Base-by-base conservation (phyloP, 2,113 vertebrate species). In the Equus przewalskii region DNA sequence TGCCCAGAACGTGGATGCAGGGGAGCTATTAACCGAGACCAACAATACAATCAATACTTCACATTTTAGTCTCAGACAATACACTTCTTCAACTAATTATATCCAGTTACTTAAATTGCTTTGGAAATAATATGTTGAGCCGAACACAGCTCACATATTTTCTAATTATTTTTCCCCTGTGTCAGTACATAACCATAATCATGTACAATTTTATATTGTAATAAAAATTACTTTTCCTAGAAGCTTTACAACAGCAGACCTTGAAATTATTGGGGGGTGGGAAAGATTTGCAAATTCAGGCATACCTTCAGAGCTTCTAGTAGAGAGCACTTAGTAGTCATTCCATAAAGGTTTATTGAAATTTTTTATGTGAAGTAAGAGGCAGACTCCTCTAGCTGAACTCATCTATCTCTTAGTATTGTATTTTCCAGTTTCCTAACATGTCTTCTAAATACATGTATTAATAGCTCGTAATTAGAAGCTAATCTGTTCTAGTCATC, bases 51-150 rank as follows among this genome's bases (percentile, higher is more conserved):
- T 80, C 46, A 30, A 36, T 83, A 1, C 33, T 90, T 75, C 22
- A 78, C 49, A 87, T 46, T 79, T 75, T 73, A 94, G 9, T 75
- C 44, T 95, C 21, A 83, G 30, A 82, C 44, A 72, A 49, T 79
- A 89, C 21, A 76, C 56, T 84, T 95, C 58, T 79, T 81, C 8
- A 56, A 78, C 10, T 67, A 84, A 73, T 46, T 90, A 70, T 18
- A 65, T 7, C n/a, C 36, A 88, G 51, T 79, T 93, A 54, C 73
- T 83, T 89, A 76, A 83, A 81, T 36, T 49, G 36, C 13, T 46
- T n/a, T 88, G 54, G 33, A 97, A 96, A 91, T 70, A 97, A 89
- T 51, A 46, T 58, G 24, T 69, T 3, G 12, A 67, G 22, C 26
- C 87, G 51, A 90, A 87, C n/a, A 91, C 13, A 73, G 73, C 67